Evolutionary conservation across 2,888 invertebrate genomes (phyloP).

Genomic region (Alentia gelatinosa): DNA sequence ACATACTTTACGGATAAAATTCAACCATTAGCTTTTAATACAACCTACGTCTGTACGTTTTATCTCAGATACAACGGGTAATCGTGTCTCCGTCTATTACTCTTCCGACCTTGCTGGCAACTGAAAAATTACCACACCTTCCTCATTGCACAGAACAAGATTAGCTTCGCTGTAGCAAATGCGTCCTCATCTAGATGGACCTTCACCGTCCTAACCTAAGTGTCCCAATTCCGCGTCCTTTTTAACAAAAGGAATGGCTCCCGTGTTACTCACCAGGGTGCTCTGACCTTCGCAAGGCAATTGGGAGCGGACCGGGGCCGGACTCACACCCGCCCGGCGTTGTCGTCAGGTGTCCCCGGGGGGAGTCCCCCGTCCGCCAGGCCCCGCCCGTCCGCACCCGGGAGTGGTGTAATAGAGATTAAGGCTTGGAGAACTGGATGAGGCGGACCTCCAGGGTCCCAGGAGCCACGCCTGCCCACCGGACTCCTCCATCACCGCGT

Average conservation of each 20-base stretch:
- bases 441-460: not conserved
- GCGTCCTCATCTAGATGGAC: not conserved
- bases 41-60: too few species aligned
- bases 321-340: not conserved
- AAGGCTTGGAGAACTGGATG: not conserved
- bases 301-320: not conserved
- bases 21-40: too few species aligned
- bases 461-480: not conserved
- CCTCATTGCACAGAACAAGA: too few species aligned
- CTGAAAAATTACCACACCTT: too few species aligned
- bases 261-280: not conserved
- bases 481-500: not conserved
- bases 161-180: too few species aligned
- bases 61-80: too few species aligned
- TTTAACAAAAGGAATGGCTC: not conserved
- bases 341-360: not conserved
- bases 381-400: not conserved
- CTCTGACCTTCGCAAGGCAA: not conserved
- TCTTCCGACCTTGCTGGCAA: too few species aligned
- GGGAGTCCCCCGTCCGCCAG: not conserved
- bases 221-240: not conserved
- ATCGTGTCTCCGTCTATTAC: too few species aligned
- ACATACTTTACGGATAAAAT: too few species aligned
- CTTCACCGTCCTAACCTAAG: not conserved
- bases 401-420: constrained; percentile 13